Base-by-base conservation (phyloP, 2,888 invertebrate genomes). In the Aethes cnicana region DNA sequence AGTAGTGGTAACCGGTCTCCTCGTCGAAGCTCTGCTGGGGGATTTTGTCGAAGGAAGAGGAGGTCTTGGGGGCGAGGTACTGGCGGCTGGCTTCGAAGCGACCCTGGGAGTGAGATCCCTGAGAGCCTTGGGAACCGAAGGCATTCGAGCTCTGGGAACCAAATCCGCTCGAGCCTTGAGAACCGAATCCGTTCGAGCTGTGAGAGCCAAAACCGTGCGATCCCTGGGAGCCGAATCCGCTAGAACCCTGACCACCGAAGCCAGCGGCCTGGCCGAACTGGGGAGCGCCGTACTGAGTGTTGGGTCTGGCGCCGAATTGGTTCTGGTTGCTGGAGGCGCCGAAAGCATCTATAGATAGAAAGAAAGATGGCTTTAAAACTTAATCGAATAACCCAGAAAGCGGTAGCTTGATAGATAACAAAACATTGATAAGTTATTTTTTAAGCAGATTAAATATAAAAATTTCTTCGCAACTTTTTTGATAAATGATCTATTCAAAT, bases 1-100 rank as follows among this genome's bases (percentile, higher is more conserved):
- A 87, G 54, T 88, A 88, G 17, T 78, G 74, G 64, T 88, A 88
- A 33, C 86, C 86, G 12, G 84, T 84, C 44, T 82, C 59, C 53
- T 84, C 87, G 39, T 89, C 84, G 50, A 89, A 89, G 20, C 72
- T 59, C 55, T 88, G 88, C 52, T 86, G 85, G 12, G 84, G 82
- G 32, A 63, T 60, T 57, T 78, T 73, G 57, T 78, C 73, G 65
- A 66, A 65, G 61, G 42, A 63, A 6, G 64, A 66, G 17, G 72
- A 62, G 17, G 67, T 49, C 53, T 72, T 76, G 1, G 87, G 85
- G 4, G 83, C 73, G 56, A 81, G 65, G 68, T 87, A 86, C 59
- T 86, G 85, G 42, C 81, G 79, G 64, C 66, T 80, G 50, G 77
- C 54, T n/a, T 74, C 72, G 14, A 66, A 68, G 56, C 74, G 74